A percentile compares a stretch with the other conserved stretches of the same genome.
phyloP scores from a whole-genome alignment of 2,113 vertebrate species.

The Aythya baeri region DNA sequence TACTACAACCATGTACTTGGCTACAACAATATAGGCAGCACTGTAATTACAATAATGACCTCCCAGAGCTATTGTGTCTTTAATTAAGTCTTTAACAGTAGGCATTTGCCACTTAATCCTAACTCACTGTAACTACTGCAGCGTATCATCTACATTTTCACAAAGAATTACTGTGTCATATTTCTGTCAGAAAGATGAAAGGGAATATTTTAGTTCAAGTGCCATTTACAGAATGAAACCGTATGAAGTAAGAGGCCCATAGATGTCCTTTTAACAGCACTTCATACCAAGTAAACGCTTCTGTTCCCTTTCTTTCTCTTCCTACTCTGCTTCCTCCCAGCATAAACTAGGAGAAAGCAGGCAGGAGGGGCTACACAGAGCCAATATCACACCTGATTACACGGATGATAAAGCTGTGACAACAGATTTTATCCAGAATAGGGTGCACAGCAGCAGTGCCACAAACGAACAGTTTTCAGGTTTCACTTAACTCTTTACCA shows the following conservation, averaged over 20 bases:
- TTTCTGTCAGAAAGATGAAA: constrained; percentile 82
- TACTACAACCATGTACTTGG: constrained; percentile 55
- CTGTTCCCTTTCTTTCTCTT: constrained; percentile 31
- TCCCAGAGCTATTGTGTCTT: constrained; percentile 81
- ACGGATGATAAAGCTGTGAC: constrained; percentile 46
- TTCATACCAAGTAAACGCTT: constrained; percentile 70
- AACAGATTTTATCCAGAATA: constrained; percentile 40
- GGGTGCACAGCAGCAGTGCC: neutral
- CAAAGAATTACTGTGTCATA: constrained; percentile 80
- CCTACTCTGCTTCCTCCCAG: constrained; percentile 24
- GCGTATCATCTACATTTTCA: constrained; percentile 78
- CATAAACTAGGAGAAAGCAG: constrained; percentile 27
- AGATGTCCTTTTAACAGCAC: constrained; percentile 59
- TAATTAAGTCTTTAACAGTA: constrained; percentile 82
- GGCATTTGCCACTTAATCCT: constrained; percentile 81
- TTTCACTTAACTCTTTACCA: constrained; percentile 27
- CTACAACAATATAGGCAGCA: constrained; percentile 72
- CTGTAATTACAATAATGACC: constrained; percentile 81
- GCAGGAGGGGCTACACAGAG: constrained; percentile 20
- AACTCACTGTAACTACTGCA: constrained; percentile 75
- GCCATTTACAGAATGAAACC: constrained; percentile 74
- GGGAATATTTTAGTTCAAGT: constrained; percentile 80
- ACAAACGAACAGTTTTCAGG: neutral
- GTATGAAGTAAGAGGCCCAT: constrained; percentile 49
- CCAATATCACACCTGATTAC: constrained; percentile 60